Conservation (phyloP, 2,113 vertebrate genomes). For the Zingel zingel region DNA sequence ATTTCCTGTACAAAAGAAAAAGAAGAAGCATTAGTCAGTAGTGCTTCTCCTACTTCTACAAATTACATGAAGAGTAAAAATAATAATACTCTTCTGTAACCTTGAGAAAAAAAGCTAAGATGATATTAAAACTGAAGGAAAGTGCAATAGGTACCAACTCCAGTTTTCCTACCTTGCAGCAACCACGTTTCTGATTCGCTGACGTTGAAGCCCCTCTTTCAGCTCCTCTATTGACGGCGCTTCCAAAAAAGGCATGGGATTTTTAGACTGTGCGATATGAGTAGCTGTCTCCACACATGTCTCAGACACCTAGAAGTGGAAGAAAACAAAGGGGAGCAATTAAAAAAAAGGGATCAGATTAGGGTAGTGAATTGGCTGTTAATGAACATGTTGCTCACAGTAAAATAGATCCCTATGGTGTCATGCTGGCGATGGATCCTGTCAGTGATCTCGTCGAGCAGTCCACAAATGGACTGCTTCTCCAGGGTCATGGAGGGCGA, state of each 20-base stretch:
- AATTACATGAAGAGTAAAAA: neutral
- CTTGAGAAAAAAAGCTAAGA: neutral
- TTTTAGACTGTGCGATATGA: constrained; percentile 82
- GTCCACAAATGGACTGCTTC: constrained; percentile 92
- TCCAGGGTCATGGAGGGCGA: constrained; percentile 93
- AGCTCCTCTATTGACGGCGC: constrained; percentile 84
- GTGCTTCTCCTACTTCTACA: neutral
- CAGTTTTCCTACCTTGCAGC: constrained; percentile 84
- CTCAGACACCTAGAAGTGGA: constrained; percentile 87
- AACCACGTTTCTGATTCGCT: constrained; percentile 89
- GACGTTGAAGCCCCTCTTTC: constrained; percentile 87
- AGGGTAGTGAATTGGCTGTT: neutral
- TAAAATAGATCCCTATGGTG: constrained; percentile 94
- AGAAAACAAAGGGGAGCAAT: constrained; percentile 3
- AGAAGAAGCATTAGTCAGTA: neutral
- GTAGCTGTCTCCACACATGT: constrained; percentile 84
- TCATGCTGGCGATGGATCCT: constrained; percentile 95
- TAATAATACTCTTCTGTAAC: neutral
- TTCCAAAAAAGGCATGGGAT: constrained; percentile 70
- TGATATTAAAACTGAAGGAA: neutral
- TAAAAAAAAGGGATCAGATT: neutral
- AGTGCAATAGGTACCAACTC: neutral
- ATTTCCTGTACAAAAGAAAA: constrained; percentile 86
- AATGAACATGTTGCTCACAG: constrained; percentile 82
- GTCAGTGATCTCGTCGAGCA: constrained; percentile 95